phyloP scores from a whole-genome alignment of 2,888 invertebrate species.

The Meliscaeva auricollis region DNA sequence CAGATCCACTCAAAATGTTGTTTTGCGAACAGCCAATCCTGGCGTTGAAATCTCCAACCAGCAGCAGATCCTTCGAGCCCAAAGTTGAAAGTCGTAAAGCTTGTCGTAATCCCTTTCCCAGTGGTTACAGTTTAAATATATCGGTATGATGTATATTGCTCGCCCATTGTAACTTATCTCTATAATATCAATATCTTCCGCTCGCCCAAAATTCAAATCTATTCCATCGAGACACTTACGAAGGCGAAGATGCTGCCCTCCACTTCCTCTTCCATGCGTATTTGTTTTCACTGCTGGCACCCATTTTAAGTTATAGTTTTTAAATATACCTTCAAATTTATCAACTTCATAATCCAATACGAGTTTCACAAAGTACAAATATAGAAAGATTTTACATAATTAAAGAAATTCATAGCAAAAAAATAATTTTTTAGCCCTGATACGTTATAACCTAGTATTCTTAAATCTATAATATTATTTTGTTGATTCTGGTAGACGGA shows the following conservation, averaged over 20 bases:
- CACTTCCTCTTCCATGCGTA: background rate
- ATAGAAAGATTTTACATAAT: background rate
- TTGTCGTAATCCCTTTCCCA: too few species aligned
- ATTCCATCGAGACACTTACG: too few species aligned
- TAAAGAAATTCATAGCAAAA: background rate
- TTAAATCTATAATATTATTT: constrained; percentile 16
- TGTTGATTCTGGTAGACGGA: constrained; percentile 25
- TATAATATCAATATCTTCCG: too few species aligned
- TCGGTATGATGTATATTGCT: background rate
- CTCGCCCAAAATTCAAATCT: too few species aligned
- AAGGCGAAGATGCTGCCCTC: too few species aligned
- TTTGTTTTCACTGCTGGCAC: background rate
- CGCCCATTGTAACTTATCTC: background rate
- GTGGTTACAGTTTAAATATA: too few species aligned
- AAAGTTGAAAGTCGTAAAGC: too few species aligned
- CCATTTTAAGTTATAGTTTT: background rate
- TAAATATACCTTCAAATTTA: background rate
- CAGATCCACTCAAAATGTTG: too few species aligned
- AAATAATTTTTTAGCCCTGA: constrained; percentile 5
- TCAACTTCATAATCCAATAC: background rate
- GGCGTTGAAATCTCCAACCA: too few species aligned
- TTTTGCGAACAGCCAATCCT: too few species aligned
- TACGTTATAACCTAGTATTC: constrained; percentile 14
- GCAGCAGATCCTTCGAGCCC: too few species aligned
- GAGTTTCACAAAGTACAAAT: too few species aligned